Base-by-base conservation (phyloP, 2,888 invertebrate species). In the Apoderus coryli region DNA sequence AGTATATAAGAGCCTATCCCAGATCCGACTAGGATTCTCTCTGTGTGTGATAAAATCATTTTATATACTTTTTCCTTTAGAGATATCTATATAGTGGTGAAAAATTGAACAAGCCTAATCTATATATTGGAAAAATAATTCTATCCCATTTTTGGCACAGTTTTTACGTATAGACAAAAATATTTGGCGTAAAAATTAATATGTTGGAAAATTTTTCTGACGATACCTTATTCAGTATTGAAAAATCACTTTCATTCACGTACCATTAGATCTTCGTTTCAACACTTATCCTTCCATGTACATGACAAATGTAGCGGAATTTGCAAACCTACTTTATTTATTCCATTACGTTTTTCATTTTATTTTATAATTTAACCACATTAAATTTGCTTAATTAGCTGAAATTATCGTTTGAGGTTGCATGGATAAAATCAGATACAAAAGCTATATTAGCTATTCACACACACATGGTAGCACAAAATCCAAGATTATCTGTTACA, bases 371-470 rank as follows among this genome's bases (percentile, higher is more conserved):
- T 16, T 7, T 6, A 16, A 7, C 9, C 9, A 6, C 19, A 6
- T 16, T 9, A 9, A 27, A 32, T n/a, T n/a, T 40, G 9, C 9
- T 19, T 19, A 19, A 7, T 19, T 19, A 6, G 6, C 19, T 7
- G 38, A 12, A 7, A 7, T n/a, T 38, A 49, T 39, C 41, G 38
- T 52, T 61, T 53, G 63, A 86, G 86, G 84, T 88, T 48, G 88
- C 86, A 48, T 88, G 86, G 86, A 84, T 88, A 57, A 86, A 86
- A 60, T 82, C 84, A 23, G 86, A 86, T 61, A 78, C 84, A 31
- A 82, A 85, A 59, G 82, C 84, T 43, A 86, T 86, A 51, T 66
- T 88, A 43, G 85, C 86, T 25, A 82, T 85, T 54, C 84, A 85
- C 60, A 86, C 79, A 33, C 82, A 80, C 58, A 81, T 86, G 76